phyloP scores from a whole-genome alignment of 2,113 vertebrate genomes.

The Sturnus vulgaris region DNA sequence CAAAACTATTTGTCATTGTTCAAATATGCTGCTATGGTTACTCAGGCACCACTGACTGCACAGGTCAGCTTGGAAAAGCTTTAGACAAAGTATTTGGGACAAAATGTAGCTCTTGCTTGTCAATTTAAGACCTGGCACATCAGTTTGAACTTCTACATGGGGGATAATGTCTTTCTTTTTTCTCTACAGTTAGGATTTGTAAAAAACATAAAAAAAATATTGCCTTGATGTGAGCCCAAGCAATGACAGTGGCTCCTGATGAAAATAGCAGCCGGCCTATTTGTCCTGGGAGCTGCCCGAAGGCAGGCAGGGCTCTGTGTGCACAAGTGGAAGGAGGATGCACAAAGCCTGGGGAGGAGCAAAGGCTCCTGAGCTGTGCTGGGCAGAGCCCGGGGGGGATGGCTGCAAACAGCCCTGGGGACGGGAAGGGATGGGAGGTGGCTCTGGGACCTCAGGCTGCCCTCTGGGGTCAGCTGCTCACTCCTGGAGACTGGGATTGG shows the following conservation, averaged over 20 bases:
- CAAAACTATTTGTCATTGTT: conserved; percentile 35
- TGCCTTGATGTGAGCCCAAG: background rate
- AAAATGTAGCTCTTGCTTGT: background rate
- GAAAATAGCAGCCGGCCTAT: background rate
- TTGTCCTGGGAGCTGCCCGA: background rate
- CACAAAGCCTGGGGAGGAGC: background rate
- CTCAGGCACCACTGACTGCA: conserved; percentile 9
- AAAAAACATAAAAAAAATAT: background rate
- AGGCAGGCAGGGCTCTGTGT: background rate
- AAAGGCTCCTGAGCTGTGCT: background rate
- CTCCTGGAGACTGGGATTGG: too few species aligned
- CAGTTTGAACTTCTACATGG: background rate
- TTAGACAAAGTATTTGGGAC: conserved; percentile 43
- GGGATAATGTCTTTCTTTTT: background rate
- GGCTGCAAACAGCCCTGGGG: background rate
- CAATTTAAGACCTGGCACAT: background rate
- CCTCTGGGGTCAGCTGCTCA: background rate
- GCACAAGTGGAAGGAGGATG: background rate
- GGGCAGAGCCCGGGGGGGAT: background rate
- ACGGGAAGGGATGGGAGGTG: rapidly evolving
- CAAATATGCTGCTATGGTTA: conserved; percentile 65
- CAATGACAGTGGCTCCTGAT: background rate
- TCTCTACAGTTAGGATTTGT: background rate
- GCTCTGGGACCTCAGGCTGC: background rate
- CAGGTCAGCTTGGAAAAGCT: conserved; percentile 46